Percentiles rank a stretch among this genome's conserved stretches.
Evolutionary conservation across 2,797 vertebrate species (phyloP).

Genomic region (Pangasius djambal): DNA sequence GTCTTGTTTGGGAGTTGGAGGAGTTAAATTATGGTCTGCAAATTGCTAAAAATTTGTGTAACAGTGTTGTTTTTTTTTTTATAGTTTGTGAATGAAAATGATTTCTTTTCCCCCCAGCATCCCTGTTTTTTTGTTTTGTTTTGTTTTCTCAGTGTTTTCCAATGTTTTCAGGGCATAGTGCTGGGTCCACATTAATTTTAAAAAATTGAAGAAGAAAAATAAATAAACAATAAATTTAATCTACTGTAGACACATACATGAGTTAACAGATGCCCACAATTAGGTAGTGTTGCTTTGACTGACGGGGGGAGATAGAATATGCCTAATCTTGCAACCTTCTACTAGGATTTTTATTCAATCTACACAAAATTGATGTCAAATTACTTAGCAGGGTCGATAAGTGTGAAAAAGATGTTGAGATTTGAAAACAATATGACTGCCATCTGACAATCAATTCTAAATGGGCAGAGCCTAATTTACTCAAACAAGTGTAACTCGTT

Average conservation of each 20-base stretch:
- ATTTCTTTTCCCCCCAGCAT: background rate
- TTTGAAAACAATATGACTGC: background rate
- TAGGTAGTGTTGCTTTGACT: background rate
- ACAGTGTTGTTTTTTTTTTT: background rate
- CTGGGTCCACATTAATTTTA: background rate
- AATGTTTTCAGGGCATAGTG: background rate
- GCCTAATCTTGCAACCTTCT: background rate
- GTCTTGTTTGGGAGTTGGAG: background rate
- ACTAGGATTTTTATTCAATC: background rate
- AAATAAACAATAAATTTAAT: background rate
- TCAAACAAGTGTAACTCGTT: background rate
- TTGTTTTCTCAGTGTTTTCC: background rate
- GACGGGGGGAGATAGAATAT: too few relatives aligned
- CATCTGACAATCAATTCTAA: background rate
- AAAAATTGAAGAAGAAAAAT: too few relatives aligned
- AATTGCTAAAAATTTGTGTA: background rate
- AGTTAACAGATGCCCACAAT: background rate
- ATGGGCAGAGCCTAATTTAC: background rate
- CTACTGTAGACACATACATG: background rate
- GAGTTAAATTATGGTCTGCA: background rate
- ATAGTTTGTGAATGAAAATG: background rate
- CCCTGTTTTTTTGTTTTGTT: too few relatives aligned
- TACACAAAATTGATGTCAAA: background rate
- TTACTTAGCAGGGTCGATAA: background rate
- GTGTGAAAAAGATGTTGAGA: background rate